Base-by-base conservation (phyloP, 2,888 invertebrate genomes). In the Gasteruption jaculator region DNA sequence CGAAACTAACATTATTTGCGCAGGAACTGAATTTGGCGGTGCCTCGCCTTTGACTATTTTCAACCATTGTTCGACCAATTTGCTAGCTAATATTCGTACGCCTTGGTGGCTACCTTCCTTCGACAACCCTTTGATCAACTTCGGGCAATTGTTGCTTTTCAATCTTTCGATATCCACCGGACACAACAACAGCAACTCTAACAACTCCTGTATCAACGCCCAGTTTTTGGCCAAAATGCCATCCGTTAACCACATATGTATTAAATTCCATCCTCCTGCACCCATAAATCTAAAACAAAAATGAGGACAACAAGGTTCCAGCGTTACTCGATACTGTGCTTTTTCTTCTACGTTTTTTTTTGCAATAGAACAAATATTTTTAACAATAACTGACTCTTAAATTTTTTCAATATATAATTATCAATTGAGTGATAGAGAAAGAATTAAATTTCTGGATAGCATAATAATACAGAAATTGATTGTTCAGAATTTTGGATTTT, bases 131-230 rank as follows among this genome's bases (percentile, higher is more conserved):
- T 94, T 94, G 15, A 96, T 88, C 47, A 93, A 75, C 72, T 93
- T 92, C 1, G 96, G 93, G 53, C 91, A 87, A 54, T 87, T 86
- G 69, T 95, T 95, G 56, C 88, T 84, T 73, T 91, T 92, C 38
- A 96, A 75, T 50, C 93, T 77, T 61, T 90, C 88, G 38, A 95
- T 86, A 65, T 91, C 90, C 37, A 95, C 91, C 7, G 95, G 95
- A 53, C 94, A 87, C 32, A 86, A 74, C 34, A 91, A 74, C 39
- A 94, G 77, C 20, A 96, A 78, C 67, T 88, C 86, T 52, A 96
- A 73, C 43, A 96, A 76, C 72, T 95, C 92, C 58, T 83, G 80
- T 11, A 95, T 85, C 30, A 96, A 76, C 7, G 91, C 85, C 82
- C 86, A 87, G 72, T 95, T 93, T 67, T 85, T 82, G 6, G 82